Conservation (phyloP, 2,888 invertebrate species). For the Drosophila melanosoma region DNA sequence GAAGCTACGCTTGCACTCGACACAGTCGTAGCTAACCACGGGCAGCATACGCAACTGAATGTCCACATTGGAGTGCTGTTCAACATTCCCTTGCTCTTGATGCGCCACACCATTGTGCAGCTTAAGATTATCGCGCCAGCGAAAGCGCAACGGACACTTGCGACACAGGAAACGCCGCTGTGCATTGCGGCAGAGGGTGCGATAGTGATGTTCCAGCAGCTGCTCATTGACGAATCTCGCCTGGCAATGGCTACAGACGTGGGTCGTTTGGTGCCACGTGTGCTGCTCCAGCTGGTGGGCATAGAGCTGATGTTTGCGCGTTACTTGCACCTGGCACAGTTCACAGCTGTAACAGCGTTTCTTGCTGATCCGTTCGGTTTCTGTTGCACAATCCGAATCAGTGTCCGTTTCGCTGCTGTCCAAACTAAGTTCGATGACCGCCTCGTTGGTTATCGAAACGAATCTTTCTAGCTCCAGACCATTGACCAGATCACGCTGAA, state of each 20-base stretch:
- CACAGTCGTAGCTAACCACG: conserved; percentile 52
- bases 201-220: conserved; percentile 86
- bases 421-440: conserved; percentile 82
- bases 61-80: not conserved
- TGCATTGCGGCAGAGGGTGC: conserved; percentile 82
- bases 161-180: conserved; percentile 80
- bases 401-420: conserved; percentile 76
- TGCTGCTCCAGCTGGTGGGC: conserved; percentile 80
- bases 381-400: conserved; percentile 53
- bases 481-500: conserved; percentile 64
- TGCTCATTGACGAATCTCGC: conserved; percentile 86
- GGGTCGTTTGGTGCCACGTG: conserved; percentile 84
- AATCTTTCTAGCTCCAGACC: conserved; percentile 72
- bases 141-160: conserved; percentile 81
- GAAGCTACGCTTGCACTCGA: conserved; percentile 69
- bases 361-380: not conserved
- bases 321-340: conserved; percentile 70
- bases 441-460: conserved; percentile 82
- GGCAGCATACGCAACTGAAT: conserved; percentile 15
- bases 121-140: conserved; percentile 83
- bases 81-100: conserved; percentile 13
- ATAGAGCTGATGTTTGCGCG: conserved; percentile 80
- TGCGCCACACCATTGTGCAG: conserved; percentile 65
- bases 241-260: conserved; percentile 86
- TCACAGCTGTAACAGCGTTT: conserved; percentile 71